Conservation (phyloP, 35 echinoderm and acorn worm species). For the Heliocidaris erythrogramma region DNA sequence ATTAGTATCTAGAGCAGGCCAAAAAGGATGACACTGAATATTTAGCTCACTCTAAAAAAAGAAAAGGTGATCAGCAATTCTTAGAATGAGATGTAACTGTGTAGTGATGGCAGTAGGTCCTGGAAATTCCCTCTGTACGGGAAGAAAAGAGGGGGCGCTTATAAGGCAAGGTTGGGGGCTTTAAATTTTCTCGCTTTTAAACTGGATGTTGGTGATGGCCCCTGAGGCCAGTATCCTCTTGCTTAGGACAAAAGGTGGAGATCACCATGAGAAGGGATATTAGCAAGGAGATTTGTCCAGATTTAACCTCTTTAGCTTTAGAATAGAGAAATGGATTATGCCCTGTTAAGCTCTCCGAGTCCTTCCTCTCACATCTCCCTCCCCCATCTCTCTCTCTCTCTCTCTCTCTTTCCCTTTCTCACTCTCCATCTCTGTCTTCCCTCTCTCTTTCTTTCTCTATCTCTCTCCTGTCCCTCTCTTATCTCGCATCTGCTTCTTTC, state of each 20-base stretch:
- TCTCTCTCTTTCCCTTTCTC: not conserved
- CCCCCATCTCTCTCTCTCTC: not conserved
- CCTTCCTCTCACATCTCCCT: not conserved
- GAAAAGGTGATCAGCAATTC: not conserved
- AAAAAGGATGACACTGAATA: not conserved
- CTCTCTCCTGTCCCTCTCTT: not conserved
- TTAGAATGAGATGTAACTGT: not conserved
- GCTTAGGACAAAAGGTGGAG: not conserved
- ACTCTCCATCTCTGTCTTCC: not conserved
- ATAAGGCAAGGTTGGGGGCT: not conserved
- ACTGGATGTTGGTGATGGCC: not conserved
- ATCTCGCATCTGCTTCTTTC: not conserved
- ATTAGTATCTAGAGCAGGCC: not conserved
- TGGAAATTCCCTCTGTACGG: not conserved
- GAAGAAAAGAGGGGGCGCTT: not conserved
- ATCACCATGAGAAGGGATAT: not conserved
- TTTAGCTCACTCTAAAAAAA: no score
- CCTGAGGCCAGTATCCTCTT: not conserved
- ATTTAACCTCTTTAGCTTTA: conserved; percentile 23
- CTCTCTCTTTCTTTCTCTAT: not conserved
- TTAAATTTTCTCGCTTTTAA: not conserved
- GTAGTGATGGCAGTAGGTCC: not conserved
- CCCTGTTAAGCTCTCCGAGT: not conserved
- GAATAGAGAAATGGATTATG: not conserved
- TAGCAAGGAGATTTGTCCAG: conserved; percentile 26